Conservation (phyloP, 1,140 invertebrate species). For the Ips typographus region DNA sequence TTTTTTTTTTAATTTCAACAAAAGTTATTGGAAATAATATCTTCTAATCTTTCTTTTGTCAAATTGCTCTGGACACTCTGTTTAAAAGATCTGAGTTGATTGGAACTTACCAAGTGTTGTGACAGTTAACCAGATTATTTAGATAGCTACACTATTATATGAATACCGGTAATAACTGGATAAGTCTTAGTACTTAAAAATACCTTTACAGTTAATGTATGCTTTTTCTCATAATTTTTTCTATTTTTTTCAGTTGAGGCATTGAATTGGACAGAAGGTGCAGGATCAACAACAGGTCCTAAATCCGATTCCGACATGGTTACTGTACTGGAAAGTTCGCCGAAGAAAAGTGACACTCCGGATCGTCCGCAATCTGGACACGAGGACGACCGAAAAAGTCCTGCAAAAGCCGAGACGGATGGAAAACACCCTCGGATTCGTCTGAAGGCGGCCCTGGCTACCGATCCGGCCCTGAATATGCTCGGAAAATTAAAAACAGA, state of each 20-base stretch:
- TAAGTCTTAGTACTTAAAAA: background rate
- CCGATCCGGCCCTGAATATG: conserved; percentile 71
- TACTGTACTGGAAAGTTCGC: conserved; percentile 37
- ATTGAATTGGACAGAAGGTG: conserved; percentile 61
- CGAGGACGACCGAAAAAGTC: conserved; percentile 41
- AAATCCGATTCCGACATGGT: conserved; percentile 26
- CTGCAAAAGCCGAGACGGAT: conserved; percentile 49
- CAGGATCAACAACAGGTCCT: conserved; percentile 33
- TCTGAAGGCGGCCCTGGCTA: conserved; percentile 74
- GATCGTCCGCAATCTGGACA: conserved; percentile 38
- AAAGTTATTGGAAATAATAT: too few species aligned
- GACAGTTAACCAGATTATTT: too few species aligned
- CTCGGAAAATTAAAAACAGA: conserved; percentile 44
- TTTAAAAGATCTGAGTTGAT: too few species aligned
- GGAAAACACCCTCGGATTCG: conserved; percentile 66
- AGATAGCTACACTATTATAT: background rate
- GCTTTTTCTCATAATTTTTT: background rate
- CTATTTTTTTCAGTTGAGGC: conserved; percentile 55
- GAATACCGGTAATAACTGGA: background rate
- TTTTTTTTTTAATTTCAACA: too few species aligned
- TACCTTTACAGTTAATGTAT: background rate
- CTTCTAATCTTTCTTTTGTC: too few species aligned
- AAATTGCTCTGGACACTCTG: too few species aligned
- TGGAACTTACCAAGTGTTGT: too few species aligned
- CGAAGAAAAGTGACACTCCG: conserved; percentile 51